A percentile compares a stretch with the other conserved stretches of the same genome.
These are phyloP conservation scores for Alligator sinensis DNA, from an alignment of 2,113 vertebrate genomes.

Conservation along the genomic window DNA sequence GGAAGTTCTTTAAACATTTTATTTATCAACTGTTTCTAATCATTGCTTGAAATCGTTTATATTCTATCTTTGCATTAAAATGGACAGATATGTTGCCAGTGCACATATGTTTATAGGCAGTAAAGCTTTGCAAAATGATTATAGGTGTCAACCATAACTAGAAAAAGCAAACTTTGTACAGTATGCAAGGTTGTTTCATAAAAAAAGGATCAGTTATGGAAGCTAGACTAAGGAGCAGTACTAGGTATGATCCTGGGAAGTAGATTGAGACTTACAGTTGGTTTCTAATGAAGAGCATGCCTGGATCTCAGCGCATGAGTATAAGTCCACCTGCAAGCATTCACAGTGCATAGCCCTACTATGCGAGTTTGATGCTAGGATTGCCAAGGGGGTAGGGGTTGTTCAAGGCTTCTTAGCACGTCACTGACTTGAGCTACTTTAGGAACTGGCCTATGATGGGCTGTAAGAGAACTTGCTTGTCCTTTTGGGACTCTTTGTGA, in stretches of 20 bases:
- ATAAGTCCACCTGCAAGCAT: too few relatives aligned
- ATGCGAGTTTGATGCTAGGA: too few relatives aligned
- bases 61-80: not conserved
- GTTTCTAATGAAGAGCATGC: too few relatives aligned
- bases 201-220: accelerated
- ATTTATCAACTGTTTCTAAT: not conserved
- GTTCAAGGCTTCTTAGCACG: too few relatives aligned
- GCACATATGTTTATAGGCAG: too few relatives aligned
- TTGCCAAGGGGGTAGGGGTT: too few relatives aligned
- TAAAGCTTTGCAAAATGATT: too few relatives aligned
- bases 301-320: too few relatives aligned
- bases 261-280: not conserved
- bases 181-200: not conserved
- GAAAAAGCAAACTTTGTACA: not conserved
- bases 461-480: not conserved
- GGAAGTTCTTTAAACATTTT: not conserved
- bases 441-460: too few relatives aligned
- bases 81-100: not conserved
- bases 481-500: not conserved
- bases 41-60: not conserved
- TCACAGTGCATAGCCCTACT: too few relatives aligned
- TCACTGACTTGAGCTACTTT: too few relatives aligned
- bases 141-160: not conserved
- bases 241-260: not conserved
- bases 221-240: not conserved